Base-by-base conservation (phyloP, 2,113 vertebrate species). In the Pelecanus crispus region DNA sequence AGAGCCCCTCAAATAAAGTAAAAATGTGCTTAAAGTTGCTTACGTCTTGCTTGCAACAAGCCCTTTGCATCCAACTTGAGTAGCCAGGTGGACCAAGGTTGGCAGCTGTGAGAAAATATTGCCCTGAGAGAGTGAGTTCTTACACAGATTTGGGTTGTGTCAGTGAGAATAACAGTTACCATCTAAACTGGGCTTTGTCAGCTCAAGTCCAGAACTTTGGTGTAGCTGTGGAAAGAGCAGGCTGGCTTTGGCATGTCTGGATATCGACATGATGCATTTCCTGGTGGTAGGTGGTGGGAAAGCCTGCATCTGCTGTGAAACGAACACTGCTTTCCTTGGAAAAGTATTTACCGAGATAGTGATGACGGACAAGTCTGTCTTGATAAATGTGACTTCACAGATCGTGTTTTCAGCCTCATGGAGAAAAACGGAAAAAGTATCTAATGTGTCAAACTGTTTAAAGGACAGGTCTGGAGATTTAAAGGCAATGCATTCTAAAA, bases 401-500 rank as follows among this genome's bases (percentile, higher is more conserved):
- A 36, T 79, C 0, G 2, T 77, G 52, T 66, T 94, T 95, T 82
- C n/a, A 77, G 49, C 65, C 29, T 73, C 38, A 11, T 91, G 92
- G 81, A 66, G 92, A 95, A 96, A 95, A 63, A 3, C 32, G n/a
- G 50, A 50, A 73, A 86, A 92, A 15, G 17, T 91, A 73, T 84
- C 52, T 83, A 84, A 67, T 2, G 4, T 34, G 42, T 72, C 4
- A 2, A 77, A 56, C 73, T 85, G 56, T 72, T 85, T 85, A 67
- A 88, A 90, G 68, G 68, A 36, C 25, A 38, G 19, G 19, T 74
- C 59, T 83, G 81, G 79, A 80, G 36, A 26, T 94, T 88, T 94
- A 81, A 95, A 95, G 93, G 91, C 77, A 91, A 94, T 66, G 28
- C 47, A 32, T 86, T 84, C 87, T 90, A 96, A 96, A 95, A 94